Evolutionary conservation across 1,140 invertebrate species (phyloP).

Genomic region (Pemphigus obesinymphae): DNA sequence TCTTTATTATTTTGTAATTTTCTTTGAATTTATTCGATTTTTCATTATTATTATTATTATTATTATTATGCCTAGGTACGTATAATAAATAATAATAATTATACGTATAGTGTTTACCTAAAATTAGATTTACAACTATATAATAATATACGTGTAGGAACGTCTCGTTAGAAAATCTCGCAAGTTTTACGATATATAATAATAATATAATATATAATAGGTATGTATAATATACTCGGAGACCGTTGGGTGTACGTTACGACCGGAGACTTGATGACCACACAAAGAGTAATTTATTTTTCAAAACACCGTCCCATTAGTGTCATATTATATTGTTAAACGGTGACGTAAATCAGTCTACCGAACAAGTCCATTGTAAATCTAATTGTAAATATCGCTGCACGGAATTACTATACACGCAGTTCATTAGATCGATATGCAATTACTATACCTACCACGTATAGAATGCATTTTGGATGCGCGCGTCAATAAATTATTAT

Average conservation of each 20-base stretch:
- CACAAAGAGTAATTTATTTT: neutral
- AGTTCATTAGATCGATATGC: too few species aligned
- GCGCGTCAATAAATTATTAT: too few species aligned
- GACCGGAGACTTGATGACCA: constrained; percentile 8
- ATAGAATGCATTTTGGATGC: too few species aligned
- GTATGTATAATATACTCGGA: neutral
- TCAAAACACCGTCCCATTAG: neutral
- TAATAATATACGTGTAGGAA: neutral
- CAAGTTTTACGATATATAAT: neutral
- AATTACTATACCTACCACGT: too few species aligned
- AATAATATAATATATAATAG: neutral
- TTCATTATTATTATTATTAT: neutral
- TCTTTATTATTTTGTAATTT: too few species aligned
- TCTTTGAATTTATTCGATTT: too few species aligned
- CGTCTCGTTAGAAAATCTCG: neutral
- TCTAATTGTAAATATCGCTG: neutral
- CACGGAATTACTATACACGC: too few species aligned
- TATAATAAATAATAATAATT: neutral
- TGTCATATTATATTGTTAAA: neutral
- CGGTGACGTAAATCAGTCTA: neutral
- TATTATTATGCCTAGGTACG: neutral
- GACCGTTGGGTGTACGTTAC: neutral
- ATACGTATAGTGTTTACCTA: neutral
- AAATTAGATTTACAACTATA: neutral
- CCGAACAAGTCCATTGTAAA: too few species aligned